Percentiles rank a stretch among this genome's conserved stretches.
Evolutionary conservation across 2,888 invertebrate species (phyloP).

Genomic region (Eilema sororculum): DNA sequence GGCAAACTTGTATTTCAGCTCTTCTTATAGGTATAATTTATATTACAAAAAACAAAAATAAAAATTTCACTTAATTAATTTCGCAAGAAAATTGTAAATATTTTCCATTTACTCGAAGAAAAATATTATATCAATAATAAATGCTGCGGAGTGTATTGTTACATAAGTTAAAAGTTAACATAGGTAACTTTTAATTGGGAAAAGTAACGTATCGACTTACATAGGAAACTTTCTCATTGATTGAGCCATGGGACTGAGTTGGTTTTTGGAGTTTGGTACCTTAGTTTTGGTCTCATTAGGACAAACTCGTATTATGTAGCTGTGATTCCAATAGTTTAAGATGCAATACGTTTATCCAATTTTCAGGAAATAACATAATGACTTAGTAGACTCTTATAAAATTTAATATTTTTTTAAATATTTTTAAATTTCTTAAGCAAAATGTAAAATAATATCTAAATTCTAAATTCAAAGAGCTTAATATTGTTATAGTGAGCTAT

Average conservation of each 20-base stretch:
- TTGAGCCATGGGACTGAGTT: constrained; percentile 28
- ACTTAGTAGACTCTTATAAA: no score
- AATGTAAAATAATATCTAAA: no score
- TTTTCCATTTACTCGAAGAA: background rate
- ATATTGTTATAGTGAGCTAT: no score
- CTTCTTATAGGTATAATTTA: background rate
- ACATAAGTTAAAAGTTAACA: constrained; percentile 59
- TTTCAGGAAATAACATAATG: no score
- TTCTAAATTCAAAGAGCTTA: no score
- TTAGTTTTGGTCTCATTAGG: background rate
- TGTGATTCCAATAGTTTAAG: no score
- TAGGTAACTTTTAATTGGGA: constrained; percentile 65
- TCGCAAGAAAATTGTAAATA: background rate
- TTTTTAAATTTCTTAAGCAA: no score
- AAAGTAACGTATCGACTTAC: constrained; percentile 48
- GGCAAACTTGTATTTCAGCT: background rate
- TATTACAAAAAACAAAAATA: background rate
- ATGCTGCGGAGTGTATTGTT: constrained; percentile 17
- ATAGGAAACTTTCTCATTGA: constrained; percentile 25
- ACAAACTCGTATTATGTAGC: background rate
- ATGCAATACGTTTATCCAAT: no score
- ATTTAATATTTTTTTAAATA: no score
- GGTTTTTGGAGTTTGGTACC: constrained; percentile 21
- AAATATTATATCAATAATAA: constrained; percentile 9
- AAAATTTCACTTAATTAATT: background rate